These are phyloP conservation scores for Cosmorhoe ocellata DNA, from an alignment of 2,888 invertebrate genomes.

Conservation along the genomic window DNA sequence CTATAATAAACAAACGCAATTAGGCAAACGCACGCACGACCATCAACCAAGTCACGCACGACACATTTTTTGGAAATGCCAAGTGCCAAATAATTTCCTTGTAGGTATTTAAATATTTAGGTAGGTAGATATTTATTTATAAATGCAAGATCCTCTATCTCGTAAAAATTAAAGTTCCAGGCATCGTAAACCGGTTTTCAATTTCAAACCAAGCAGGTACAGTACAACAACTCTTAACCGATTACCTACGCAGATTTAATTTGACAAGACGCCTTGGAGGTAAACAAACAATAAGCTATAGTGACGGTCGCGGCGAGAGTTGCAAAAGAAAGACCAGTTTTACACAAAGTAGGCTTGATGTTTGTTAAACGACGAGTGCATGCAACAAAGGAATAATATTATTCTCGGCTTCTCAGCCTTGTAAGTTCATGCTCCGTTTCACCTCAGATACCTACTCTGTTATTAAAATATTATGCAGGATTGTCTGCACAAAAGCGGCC, in stretches of 20 bases:
- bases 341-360: too few relatives aligned
- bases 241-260: not conserved
- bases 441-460: conserved; percentile 32
- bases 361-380: conserved; percentile 5
- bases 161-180: too few relatives aligned
- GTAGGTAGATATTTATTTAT: not conserved
- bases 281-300: too few relatives aligned
- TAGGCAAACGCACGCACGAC: too few relatives aligned
- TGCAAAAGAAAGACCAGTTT: conserved; percentile 11
- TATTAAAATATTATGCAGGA: conserved; percentile 15
- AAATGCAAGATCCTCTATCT: too few relatives aligned
- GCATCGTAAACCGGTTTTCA: conserved; percentile 11
- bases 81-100: too few relatives aligned
- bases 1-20: too few relatives aligned
- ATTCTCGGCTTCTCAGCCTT: conserved; percentile 53
- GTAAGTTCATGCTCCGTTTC: conserved; percentile 50
- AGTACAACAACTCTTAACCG: not conserved
- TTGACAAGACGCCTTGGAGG: not conserved
- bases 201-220: not conserved
- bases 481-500: conserved; percentile 12
- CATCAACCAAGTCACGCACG: too few relatives aligned
- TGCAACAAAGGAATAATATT: conserved; percentile 47
- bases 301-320: not conserved
- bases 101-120: not conserved
- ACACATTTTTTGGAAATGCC: conserved; percentile 10